Evolutionary conservation across 2,113 vertebrate species (phyloP).

Genomic region (Perca flavescens): DNA sequence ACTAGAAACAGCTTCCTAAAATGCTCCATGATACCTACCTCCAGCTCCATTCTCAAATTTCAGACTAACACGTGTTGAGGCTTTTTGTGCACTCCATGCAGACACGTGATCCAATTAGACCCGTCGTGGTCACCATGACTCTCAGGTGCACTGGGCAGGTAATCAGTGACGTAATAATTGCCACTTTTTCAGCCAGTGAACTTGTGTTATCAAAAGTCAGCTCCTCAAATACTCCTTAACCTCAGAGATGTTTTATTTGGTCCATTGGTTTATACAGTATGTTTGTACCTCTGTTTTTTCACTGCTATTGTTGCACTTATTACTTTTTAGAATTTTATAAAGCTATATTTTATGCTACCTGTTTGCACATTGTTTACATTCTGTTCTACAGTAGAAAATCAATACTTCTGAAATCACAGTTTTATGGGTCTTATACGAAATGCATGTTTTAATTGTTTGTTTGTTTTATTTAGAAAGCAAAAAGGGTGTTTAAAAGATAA

Average conservation of each 20-base stretch:
- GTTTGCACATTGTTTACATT: neutral
- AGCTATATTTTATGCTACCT: neutral
- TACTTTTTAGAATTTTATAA: neutral
- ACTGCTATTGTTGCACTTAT: too few relatives aligned
- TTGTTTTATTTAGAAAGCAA: neutral
- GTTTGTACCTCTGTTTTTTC: neutral
- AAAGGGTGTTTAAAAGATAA: neutral
- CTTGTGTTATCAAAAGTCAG: neutral
- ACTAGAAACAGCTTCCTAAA: neutral
- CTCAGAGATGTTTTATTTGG: neutral
- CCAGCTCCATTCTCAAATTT: constrained; percentile 5
- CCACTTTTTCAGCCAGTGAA: neutral
- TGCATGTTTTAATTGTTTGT: neutral
- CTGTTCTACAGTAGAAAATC: neutral
- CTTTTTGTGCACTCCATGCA: constrained; percentile 39
- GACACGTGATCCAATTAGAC: constrained; percentile 6
- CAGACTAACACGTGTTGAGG: neutral
- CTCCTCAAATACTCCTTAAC: neutral
- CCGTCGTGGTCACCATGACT: neutral
- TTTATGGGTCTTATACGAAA: neutral
- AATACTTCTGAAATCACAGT: neutral
- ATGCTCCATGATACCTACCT: constrained; percentile 36
- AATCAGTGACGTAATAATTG: neutral
- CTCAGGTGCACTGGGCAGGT: constrained; percentile 38
- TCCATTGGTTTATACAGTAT: neutral